These are phyloP conservation scores for Psittacula cyanocephala DNA, from an alignment of 2,113 vertebrate genomes.

Conservation along the genomic window DNA sequence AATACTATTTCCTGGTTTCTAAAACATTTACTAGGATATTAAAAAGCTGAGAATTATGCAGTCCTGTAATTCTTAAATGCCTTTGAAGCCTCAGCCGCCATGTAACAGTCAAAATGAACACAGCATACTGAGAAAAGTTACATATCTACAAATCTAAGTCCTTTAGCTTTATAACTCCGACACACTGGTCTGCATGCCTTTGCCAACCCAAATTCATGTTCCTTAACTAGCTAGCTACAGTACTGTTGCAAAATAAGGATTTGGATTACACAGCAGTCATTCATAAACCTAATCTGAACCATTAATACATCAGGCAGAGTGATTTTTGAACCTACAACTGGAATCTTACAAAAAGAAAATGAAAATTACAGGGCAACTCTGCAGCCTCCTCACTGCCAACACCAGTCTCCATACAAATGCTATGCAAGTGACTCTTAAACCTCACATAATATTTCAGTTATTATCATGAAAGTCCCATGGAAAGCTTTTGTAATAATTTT, in stretches of 20 bases:
- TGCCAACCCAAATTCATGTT: neutral
- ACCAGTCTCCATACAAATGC: neutral
- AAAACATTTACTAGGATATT: neutral
- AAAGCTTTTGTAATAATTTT: neutral
- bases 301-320: neutral
- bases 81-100: neutral
- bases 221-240: neutral
- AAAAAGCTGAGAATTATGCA: neutral
- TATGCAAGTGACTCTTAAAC: neutral
- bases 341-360: neutral
- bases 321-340: neutral
- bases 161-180: neutral
- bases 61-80: neutral
- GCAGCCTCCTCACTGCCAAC: neutral
- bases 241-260: neutral
- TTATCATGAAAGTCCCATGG: neutral
- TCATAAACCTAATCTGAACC: neutral
- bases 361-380: neutral
- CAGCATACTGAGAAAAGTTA: neutral
- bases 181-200: neutral
- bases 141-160: neutral
- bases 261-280: neutral
- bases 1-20: neutral
- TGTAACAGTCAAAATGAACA: neutral
- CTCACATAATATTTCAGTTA: neutral